Evolutionary conservation across 1,140 invertebrate genomes (phyloP), one percentile per base, ranked within the genome.

Genomic region (Sitophilus oryzae): DNA sequence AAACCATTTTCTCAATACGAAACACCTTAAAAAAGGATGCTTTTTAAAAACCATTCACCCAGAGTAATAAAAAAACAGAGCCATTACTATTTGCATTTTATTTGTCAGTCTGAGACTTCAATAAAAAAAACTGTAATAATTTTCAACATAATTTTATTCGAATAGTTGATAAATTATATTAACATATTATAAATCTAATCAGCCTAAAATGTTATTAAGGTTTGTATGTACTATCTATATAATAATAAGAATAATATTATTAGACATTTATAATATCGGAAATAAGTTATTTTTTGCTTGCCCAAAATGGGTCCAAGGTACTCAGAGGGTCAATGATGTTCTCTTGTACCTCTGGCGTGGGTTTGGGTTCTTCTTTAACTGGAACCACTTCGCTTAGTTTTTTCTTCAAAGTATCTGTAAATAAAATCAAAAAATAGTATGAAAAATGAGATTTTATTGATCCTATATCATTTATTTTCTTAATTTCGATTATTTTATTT

Each of bases 241-340:
- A 10, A 38, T 8, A 8, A 38, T 5, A 16, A 8, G 5, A 10
- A n/a, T n/a, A n/a, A n/a, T n/a, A n/a, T n/a, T n/a, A n/a, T n/a
- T n/a, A n/a, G n/a, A n/a, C n/a, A 38, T n/a, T 38, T 14, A 38
- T 38, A 38, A 38, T 5, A 38, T 6, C 10, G 5, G 14, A 8
- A 16, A 21, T 18, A 36, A 22, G 38, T 30, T 50, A 52, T 56
- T 77, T 79, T 67, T 77, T 78, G 30, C 77, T 71, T 30, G 76
- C 78, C 79, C 79, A 80, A 47, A 80, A 66, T 0, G 79, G 79
- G 58, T 80, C 79, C 4, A 80, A 65, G 54, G 75, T 75, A 61
- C 76, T 79, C 8, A 80, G 68, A 1, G 78, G 78, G 62, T 80
- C 78, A 23, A 63, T 56, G 8, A 52, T 54, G 23, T 44, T 71